phyloP scores from a whole-genome alignment of 2,797 vertebrate genomes.

The Hafferia zeledoni region DNA sequence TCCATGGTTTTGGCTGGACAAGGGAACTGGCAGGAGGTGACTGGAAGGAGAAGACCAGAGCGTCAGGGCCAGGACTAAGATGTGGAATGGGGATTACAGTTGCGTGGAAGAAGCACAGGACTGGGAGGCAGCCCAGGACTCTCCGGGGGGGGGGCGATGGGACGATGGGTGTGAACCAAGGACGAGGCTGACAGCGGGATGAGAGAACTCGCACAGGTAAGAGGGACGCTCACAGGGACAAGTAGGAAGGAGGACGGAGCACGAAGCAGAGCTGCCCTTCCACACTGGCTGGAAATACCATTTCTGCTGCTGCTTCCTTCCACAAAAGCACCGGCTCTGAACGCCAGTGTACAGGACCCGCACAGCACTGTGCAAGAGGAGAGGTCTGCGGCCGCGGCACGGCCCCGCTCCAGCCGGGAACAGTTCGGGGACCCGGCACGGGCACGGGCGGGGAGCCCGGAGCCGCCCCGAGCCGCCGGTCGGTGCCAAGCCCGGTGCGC shows the following conservation, averaged over 20 bases:
- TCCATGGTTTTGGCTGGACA: fast-evolving
- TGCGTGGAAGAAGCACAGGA: not conserved
- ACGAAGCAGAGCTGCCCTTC: not conserved
- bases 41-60: not conserved
- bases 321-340: not conserved
- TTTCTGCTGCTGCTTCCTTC: not conserved
- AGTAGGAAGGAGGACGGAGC: fast-evolving
- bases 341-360: fast-evolving
- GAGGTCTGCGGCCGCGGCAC: not conserved
- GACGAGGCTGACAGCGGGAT: fast-evolving
- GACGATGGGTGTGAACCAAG: not conserved
- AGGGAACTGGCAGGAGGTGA: not conserved
- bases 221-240: not conserved
- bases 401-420: not conserved
- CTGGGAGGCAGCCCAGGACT: not conserved
- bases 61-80: fast-evolving
- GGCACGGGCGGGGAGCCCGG: not conserved
- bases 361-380: not conserved
- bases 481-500: not conserved
- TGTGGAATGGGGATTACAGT: not conserved
- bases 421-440: not conserved
- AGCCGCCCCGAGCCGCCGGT: too few relatives aligned
- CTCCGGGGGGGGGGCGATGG: too few relatives aligned
- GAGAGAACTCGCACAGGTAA: not conserved
- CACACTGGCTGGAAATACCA: fast-evolving